These are phyloP conservation scores for Coecobrya sp. DNA, from an alignment of 2,888 invertebrate genomes.

Conservation along the genomic window DNA sequence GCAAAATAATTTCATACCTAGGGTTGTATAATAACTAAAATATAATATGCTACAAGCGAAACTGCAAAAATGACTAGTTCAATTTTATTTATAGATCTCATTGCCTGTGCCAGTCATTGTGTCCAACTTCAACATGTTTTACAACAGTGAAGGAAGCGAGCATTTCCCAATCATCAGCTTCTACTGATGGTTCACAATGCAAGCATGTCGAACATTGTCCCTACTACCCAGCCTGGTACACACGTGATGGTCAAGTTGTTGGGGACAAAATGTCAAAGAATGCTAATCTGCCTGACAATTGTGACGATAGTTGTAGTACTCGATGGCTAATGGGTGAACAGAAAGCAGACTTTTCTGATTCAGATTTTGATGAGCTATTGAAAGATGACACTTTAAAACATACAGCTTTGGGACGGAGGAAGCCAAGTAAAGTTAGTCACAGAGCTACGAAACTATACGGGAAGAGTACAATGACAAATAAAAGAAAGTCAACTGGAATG, in stretches of 20 bases:
- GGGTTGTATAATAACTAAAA: no score
- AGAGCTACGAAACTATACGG: background rate
- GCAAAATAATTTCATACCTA: no score
- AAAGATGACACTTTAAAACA: background rate
- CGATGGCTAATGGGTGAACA: slow-evolving; percentile 41
- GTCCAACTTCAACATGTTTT: slow-evolving; percentile 84
- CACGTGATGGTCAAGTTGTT: slow-evolving; percentile 27
- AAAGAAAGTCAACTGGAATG: background rate
- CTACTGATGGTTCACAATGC: background rate
- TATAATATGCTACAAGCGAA: no score
- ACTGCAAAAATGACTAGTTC: background rate
- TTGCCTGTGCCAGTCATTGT: slow-evolving; percentile 85
- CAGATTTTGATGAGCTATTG: slow-evolving; percentile 58
- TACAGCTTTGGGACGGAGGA: no score
- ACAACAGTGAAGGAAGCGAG: slow-evolving; percentile 77
- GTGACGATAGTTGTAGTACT: background rate
- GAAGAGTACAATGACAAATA: background rate
- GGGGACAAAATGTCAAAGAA: background rate
- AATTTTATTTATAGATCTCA: slow-evolving; percentile 47
- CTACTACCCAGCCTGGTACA: slow-evolving; percentile 64
- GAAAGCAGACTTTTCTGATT: slow-evolving; percentile 49
- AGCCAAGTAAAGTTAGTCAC: no score
- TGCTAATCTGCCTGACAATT: background rate
- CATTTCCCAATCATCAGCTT: background rate
- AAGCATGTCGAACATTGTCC: slow-evolving; percentile 73